A percentile compares a stretch with the other conserved stretches of the same genome.
phyloP scores from a whole-genome alignment of 2,797 vertebrate species.

The Halcyon leucocephala region DNA sequence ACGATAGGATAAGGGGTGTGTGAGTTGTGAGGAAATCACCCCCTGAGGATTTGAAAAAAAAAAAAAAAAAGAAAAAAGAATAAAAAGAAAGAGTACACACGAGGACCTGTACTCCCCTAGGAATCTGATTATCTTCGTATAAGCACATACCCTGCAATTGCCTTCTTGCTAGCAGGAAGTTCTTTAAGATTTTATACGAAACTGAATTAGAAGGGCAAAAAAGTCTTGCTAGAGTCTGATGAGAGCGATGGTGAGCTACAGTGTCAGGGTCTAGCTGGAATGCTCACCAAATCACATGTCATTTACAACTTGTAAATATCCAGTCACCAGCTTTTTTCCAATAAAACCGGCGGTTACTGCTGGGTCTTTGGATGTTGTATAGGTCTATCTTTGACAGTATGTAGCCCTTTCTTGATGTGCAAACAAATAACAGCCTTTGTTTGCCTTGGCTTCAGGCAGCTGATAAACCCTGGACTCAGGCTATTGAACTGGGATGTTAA shows the following conservation, averaged over 20 bases:
- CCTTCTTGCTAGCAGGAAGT: slow-evolving; percentile 45
- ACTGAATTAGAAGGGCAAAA: not conserved
- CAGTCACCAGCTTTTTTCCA: not conserved
- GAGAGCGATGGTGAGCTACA: not conserved
- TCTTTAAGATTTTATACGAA: slow-evolving; percentile 14
- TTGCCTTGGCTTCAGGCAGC: not conserved
- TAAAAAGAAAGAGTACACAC: not conserved
- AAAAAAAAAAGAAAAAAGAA: not conserved
- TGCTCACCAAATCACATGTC: not conserved
- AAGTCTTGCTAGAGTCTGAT: not conserved
- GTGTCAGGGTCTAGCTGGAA: not conserved
- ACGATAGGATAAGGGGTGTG: slow-evolving; percentile 2
- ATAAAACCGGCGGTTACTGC: not conserved
- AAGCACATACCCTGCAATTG: not conserved
- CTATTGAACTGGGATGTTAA: not conserved
- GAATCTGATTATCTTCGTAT: slow-evolving; percentile 56
- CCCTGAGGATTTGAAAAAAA: slow-evolving; percentile 25
- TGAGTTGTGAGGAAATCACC: slow-evolving; percentile 67
- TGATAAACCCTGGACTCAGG: not conserved
- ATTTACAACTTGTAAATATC: not conserved
- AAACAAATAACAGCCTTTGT: not conserved
- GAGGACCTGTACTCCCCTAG: slow-evolving; percentile 51
- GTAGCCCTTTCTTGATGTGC: not conserved
- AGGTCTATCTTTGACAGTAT: not conserved
- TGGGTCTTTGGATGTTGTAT: not conserved